Conservation (phyloP, 2,888 invertebrate genomes). For the Eristalinus sepulchralis region DNA sequence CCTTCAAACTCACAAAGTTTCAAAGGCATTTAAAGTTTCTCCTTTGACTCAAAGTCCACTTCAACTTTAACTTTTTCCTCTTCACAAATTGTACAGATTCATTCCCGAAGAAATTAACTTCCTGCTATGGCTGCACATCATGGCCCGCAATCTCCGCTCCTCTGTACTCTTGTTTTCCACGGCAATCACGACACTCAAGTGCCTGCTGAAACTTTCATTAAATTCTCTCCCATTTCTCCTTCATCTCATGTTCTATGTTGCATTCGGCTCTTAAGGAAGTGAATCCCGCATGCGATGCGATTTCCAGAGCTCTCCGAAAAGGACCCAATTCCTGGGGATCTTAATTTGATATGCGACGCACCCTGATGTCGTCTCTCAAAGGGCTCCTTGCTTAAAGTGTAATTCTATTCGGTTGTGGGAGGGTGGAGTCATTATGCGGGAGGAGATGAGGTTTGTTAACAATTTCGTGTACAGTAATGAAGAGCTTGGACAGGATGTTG, state of each 20-base stretch:
- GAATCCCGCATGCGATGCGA: neutral
- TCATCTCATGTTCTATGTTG: neutral
- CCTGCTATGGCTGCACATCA: neutral
- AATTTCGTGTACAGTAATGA: conserved; percentile 25
- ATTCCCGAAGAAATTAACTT: neutral
- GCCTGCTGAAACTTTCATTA: neutral
- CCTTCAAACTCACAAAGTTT: too few species aligned
- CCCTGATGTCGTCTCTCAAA: conserved; percentile 30
- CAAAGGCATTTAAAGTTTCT: too few species aligned
- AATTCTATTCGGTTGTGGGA: conserved; percentile 32
- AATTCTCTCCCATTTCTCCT: neutral
- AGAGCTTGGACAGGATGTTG: neutral
- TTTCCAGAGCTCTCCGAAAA: neutral
- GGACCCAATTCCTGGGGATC: neutral
- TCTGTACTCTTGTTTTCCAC: neutral
- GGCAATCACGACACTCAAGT: neutral
- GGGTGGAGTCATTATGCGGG: neutral
- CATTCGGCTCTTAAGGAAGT: neutral
- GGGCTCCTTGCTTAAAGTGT: conserved; percentile 45
- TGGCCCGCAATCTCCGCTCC: neutral
- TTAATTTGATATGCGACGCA: conserved; percentile 40
- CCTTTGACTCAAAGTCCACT: neutral
- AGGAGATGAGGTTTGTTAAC: neutral
- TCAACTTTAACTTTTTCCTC: neutral
- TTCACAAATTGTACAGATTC: neutral